phyloP scores from a whole-genome alignment of 2,888 invertebrate genomes.

The Pristionchus exspectatus region DNA sequence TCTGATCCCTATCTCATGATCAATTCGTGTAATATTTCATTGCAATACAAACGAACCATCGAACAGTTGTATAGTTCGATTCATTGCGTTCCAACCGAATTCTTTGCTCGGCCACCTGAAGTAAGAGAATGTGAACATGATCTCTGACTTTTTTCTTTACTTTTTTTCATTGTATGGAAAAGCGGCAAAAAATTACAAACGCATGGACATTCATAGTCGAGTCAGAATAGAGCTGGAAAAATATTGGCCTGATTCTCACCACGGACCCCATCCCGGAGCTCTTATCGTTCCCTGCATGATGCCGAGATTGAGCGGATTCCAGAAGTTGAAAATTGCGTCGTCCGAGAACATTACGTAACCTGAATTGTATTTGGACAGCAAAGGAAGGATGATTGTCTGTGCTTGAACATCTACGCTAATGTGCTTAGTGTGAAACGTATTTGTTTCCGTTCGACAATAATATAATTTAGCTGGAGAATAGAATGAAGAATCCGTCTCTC shows the following conservation, averaged over 20 bases:
- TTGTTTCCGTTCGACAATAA: too few species aligned
- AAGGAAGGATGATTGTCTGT: too few species aligned
- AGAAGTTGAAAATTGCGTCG: constrained; percentile 41
- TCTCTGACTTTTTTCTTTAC: too few species aligned
- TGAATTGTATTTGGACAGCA: neutral
- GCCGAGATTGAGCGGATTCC: constrained; percentile 23
- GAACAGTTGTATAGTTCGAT: neutral
- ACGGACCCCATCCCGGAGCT: neutral
- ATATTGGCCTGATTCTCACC: constrained; percentile 1
- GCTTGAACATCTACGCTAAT: too few species aligned
- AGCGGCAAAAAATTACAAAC: neutral
- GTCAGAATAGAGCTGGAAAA: too few species aligned
- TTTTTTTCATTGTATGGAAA: too few species aligned
- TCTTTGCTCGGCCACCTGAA: constrained; percentile 22
- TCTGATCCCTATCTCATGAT: too few species aligned
- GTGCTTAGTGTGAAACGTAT: too few species aligned
- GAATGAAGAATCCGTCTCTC: too few species aligned
- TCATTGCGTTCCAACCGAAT: neutral
- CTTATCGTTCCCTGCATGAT: neutral
- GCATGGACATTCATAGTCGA: neutral
- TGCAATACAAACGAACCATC: neutral
- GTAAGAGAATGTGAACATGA: neutral
- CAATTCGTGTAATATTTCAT: too few species aligned
- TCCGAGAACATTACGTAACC: constrained; percentile 53
- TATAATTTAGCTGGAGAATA: too few species aligned